These are phyloP conservation scores for Porites australiensis DNA, from an alignment of 64 coral and sea anemone genomes.

Conservation along the genomic window DNA sequence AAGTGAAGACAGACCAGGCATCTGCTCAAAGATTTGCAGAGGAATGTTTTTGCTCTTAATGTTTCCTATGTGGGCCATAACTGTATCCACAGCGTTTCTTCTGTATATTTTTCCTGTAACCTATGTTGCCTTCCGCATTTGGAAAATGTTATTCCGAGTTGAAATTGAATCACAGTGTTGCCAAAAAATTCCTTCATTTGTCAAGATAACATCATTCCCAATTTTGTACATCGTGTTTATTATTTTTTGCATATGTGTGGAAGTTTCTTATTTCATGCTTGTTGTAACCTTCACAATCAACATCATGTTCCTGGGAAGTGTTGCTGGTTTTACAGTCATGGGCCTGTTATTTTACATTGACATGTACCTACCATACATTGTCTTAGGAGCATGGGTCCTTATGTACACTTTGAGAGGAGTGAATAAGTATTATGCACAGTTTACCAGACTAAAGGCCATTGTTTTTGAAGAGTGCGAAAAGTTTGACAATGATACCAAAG, in stretches of 20 bases:
- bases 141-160: constrained; percentile 90
- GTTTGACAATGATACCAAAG: constrained; percentile 64
- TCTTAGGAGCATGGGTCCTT: constrained; percentile 45
- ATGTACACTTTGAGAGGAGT: constrained; percentile 70
- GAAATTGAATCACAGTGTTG: constrained; percentile 82
- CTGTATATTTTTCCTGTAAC: constrained; percentile 86
- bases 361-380: constrained; percentile 82
- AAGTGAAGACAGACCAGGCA: background rate
- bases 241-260: constrained; percentile 89
- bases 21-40: constrained; percentile 51
- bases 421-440: constrained; percentile 71
- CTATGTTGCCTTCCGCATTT: constrained; percentile 96
- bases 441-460: constrained; percentile 77
- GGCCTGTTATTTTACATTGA: constrained; percentile 89
- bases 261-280: constrained; percentile 84
- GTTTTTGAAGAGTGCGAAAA: constrained; percentile 95
- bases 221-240: constrained; percentile 90
- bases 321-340: constrained; percentile 83
- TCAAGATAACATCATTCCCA: constrained; percentile 73
- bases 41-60: constrained; percentile 56
- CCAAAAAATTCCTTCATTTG: constrained; percentile 54
- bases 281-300: constrained; percentile 72
- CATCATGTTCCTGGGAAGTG: constrained; percentile 81
- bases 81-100: constrained; percentile 78
- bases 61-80: constrained; percentile 79